Conservation (phyloP, 2,797 vertebrate genomes). For the Phrynocephalus vlangalii region DNA sequence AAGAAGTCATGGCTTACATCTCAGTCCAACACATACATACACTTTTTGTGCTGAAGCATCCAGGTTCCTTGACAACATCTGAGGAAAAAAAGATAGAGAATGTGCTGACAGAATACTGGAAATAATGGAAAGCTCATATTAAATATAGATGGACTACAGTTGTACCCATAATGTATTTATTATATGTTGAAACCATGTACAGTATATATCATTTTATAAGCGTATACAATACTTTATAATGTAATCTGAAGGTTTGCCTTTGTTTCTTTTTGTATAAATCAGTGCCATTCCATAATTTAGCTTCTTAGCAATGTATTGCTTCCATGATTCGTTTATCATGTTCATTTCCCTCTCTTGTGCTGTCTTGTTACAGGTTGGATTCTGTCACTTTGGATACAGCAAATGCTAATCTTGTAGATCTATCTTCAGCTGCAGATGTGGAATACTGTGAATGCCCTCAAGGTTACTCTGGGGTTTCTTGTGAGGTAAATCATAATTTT, state of each 20-base stretch:
- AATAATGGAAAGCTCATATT: not conserved
- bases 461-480: conserved; percentile 92
- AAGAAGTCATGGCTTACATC: too few species aligned
- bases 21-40: too few species aligned
- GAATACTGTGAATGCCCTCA: conserved; percentile 93
- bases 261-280: not conserved
- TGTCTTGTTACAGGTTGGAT: conserved; percentile 79
- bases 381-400: conserved; percentile 86
- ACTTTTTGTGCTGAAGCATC: too few species aligned
- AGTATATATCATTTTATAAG: not conserved
- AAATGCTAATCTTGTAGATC: conserved; percentile 75
- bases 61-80: too few species aligned
- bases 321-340: not conserved
- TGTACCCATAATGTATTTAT: not conserved
- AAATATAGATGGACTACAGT: not conserved
- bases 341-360: not conserved
- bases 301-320: not conserved
- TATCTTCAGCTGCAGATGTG: conserved; percentile 79
- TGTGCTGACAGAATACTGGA: not conserved
- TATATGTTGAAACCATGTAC: not conserved
- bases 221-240: not conserved
- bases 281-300: not conserved
- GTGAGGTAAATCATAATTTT: conserved; percentile 84
- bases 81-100: not conserved
- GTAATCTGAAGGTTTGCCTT: not conserved